Evolutionary conservation across 1,140 invertebrate genomes (phyloP).

Genomic region (Pararge aegeria): DNA sequence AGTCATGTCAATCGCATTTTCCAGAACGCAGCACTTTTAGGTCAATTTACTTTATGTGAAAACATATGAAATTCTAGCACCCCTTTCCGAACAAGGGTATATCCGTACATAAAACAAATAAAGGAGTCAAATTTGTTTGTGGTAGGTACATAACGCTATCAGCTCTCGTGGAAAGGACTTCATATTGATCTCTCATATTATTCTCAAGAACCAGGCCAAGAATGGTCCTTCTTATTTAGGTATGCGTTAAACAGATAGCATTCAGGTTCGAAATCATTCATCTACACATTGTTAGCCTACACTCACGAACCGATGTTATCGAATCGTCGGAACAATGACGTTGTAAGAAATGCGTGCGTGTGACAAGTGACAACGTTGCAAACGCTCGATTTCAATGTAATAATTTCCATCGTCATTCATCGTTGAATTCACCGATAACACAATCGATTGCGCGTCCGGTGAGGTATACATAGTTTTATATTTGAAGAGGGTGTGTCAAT

Average conservation of each 20-base stretch:
- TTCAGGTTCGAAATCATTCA: not conserved
- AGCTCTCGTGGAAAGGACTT: too few relatives aligned
- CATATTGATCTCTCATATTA: too few relatives aligned
- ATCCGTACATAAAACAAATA: too few relatives aligned
- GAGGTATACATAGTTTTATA: not conserved
- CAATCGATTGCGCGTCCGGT: not conserved
- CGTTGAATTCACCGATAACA: not conserved
- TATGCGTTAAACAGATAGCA: not conserved
- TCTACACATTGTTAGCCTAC: not conserved
- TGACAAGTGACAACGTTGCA: not conserved
- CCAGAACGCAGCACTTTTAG: too few relatives aligned
- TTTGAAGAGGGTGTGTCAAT: slow-evolving; percentile 13
- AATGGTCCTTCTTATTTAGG: too few relatives aligned
- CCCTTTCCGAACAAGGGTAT: too few relatives aligned
- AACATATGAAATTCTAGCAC: too few relatives aligned
- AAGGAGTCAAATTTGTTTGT: too few relatives aligned
- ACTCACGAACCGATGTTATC: not conserved
- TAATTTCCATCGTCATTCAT: not conserved
- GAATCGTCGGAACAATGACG: not conserved
- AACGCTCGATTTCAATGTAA: not conserved
- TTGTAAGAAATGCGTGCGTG: not conserved
- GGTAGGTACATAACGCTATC: too few relatives aligned
- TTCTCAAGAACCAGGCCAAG: too few relatives aligned
- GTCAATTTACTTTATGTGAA: too few relatives aligned
- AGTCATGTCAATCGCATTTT: too few relatives aligned